These are phyloP conservation scores for Scaptomyza graminum DNA, from an alignment of 1,140 invertebrate genomes.

Conservation along the genomic window DNA sequence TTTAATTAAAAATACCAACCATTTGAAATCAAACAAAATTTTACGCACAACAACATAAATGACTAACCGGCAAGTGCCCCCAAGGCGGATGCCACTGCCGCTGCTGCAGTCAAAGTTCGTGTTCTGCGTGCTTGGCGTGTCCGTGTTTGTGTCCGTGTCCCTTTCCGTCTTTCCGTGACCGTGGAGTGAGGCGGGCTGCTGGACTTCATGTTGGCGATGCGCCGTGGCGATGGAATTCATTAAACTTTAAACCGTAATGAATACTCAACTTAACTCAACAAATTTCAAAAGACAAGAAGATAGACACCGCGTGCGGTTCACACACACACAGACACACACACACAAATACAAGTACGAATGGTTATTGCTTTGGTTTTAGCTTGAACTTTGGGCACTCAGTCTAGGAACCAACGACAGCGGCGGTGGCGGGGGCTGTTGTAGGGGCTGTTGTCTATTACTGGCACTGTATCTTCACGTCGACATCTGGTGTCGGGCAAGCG, in stretches of 20 bases:
- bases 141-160: background rate
- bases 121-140: no score
- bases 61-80: slow-evolving; percentile 44
- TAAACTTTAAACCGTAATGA: slow-evolving; percentile 63
- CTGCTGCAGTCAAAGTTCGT: slow-evolving; percentile 8
- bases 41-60: slow-evolving; percentile 54
- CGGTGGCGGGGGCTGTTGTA: no score
- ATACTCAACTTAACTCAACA: slow-evolving; percentile 48
- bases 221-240: slow-evolving; percentile 51
- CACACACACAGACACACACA: background rate
- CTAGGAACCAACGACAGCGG: background rate
- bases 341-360: slow-evolving; percentile 4
- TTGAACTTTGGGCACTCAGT: background rate
- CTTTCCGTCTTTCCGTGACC: background rate
- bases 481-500: slow-evolving; percentile 29
- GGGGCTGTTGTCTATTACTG: background rate
- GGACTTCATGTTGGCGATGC: background rate
- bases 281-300: slow-evolving; percentile 29
- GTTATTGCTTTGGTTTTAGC: background rate
- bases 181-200: background rate
- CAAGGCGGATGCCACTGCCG: slow-evolving; percentile 20
- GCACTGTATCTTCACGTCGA: slow-evolving; percentile 15
- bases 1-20: slow-evolving; percentile 64
- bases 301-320: slow-evolving; percentile 15
- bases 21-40: slow-evolving; percentile 62